Evolutionary conservation across 1,140 invertebrate genomes (phyloP).

Genomic region (Drosophila teissieri): DNA sequence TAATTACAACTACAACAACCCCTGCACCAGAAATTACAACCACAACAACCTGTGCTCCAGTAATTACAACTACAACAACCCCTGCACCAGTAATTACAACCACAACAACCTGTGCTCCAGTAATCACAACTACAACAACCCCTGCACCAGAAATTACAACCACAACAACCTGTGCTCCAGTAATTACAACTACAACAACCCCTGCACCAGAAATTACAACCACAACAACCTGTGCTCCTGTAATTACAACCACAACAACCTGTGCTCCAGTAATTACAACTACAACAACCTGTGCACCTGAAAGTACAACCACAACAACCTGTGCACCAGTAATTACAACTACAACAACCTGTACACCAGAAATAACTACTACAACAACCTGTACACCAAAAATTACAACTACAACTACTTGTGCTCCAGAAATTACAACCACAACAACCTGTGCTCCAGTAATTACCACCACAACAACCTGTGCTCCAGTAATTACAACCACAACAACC

Average conservation of each 20-base stretch:
- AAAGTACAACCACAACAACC: conserved; percentile 1
- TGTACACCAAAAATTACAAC: background rate
- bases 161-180: conserved; percentile 14
- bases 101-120: conserved; percentile 11
- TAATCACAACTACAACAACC: background rate
- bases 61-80: conserved; percentile 8
- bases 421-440: background rate
- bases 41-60: background rate
- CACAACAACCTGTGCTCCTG: background rate
- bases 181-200: conserved; percentile 9
- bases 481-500: background rate
- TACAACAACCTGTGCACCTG: conserved; percentile 1
- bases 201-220: background rate
- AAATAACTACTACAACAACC: conserved; percentile 5
- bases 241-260: conserved; percentile 7
- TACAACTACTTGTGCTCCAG: conserved; percentile 6
- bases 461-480: background rate
- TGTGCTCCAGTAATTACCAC: background rate
- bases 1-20: conserved; percentile 4
- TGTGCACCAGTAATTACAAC: background rate
- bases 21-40: background rate
- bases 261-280: background rate
- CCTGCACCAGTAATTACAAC: conserved; percentile 11
- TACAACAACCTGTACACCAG: conserved; percentile 14
- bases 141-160: background rate